Evolutionary conservation across 2,888 invertebrate species (phyloP).

Genomic region (Dryobota labecula): DNA sequence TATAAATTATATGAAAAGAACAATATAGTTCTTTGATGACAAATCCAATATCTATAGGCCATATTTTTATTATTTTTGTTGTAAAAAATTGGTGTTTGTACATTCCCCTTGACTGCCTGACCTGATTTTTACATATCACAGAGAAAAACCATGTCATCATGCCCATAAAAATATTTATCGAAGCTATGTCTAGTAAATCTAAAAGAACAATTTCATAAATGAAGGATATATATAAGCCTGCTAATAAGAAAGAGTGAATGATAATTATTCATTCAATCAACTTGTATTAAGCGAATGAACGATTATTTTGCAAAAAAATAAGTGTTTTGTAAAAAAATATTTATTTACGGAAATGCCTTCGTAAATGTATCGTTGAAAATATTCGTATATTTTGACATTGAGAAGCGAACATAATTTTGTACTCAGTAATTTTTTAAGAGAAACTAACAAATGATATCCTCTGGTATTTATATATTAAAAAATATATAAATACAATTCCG

Average conservation of each 20-base stretch:
- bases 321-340: constrained; percentile 33
- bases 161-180: constrained; percentile 24
- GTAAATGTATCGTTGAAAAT: constrained; percentile 66
- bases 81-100: constrained; percentile 18
- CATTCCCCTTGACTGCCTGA: constrained; percentile 33
- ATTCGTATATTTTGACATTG: constrained; percentile 66
- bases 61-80: constrained; percentile 9
- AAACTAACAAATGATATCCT: constrained; percentile 52
- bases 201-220: constrained; percentile 8
- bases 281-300: constrained; percentile 16
- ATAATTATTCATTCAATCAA: constrained; percentile 26
- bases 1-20: constrained; percentile 5
- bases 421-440: constrained; percentile 74
- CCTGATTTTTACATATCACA: constrained; percentile 64
- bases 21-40: constrained; percentile 4
- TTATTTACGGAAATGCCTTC: constrained; percentile 68
- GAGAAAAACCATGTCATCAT: constrained; percentile 44
- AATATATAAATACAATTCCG: constrained; percentile 64
- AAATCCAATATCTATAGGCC: not conserved
- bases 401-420: constrained; percentile 80
- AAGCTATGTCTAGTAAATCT: constrained; percentile 17
- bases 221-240: constrained; percentile 5
- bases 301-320: constrained; percentile 33
- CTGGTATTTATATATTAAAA: constrained; percentile 52
- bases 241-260: constrained; percentile 36